phyloP scores from a whole-genome alignment of 2,888 invertebrate genomes.

The Euphydryas editha region DNA sequence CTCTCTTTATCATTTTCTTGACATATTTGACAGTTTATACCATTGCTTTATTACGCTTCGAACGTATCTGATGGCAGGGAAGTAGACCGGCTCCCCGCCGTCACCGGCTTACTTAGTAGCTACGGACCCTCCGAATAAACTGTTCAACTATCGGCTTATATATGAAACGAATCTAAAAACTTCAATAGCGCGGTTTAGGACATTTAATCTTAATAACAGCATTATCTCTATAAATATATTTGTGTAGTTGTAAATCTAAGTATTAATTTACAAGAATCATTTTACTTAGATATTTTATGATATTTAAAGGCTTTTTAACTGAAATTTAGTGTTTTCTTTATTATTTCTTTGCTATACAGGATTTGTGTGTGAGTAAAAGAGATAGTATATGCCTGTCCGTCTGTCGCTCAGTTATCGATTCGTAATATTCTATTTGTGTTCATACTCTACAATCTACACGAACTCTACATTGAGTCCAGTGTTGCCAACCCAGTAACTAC shows the following conservation, averaged over 20 bases:
- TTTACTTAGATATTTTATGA: not conserved
- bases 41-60: conserved; percentile 71
- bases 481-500: too few relatives aligned
- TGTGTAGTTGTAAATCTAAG: not conserved
- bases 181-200: conserved; percentile 67
- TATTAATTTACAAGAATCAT: not conserved
- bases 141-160: conserved; percentile 35
- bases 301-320: not conserved
- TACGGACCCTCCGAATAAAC: conserved; percentile 67
- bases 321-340: conserved; percentile 14
- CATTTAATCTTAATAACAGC: conserved; percentile 41
- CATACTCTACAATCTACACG: conserved; percentile 20
- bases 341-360: conserved; percentile 9
- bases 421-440: conserved; percentile 21
- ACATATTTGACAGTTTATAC: conserved; percentile 67
- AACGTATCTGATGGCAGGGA: conserved; percentile 75
- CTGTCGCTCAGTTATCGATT: conserved; percentile 15
- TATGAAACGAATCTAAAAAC: conserved; percentile 51
- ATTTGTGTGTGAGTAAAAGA: conserved; percentile 27
- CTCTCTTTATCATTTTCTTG: conserved; percentile 79
- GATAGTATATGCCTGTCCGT: conserved; percentile 18
- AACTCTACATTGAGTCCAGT: conserved; percentile 17
- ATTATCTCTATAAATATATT: not conserved
- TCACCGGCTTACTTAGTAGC: conserved; percentile 77
- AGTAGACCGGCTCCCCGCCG: conserved; percentile 75